These are phyloP conservation scores for Synergus umbraculus DNA, from an alignment of 2,888 invertebrate species.

Conservation along the genomic window DNA sequence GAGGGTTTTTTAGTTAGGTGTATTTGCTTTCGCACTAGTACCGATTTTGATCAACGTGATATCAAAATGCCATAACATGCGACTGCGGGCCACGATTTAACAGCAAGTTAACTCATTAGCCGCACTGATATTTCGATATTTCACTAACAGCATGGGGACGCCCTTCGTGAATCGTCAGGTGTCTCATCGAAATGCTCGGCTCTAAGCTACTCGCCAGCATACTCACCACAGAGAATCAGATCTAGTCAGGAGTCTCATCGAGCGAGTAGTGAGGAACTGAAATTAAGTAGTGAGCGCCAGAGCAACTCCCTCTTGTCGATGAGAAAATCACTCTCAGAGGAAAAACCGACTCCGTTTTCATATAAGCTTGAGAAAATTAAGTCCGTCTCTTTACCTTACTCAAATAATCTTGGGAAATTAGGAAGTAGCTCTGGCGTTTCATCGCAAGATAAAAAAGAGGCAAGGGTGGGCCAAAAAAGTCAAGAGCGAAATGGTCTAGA, in stretches of 20 bases:
- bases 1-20: background rate
- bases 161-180: slow-evolving; percentile 64
- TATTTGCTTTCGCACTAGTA: slow-evolving; percentile 14
- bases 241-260: slow-evolving; percentile 61
- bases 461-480: slow-evolving; percentile 59
- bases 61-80: slow-evolving; percentile 58
- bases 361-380: slow-evolving; percentile 69
- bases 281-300: slow-evolving; percentile 57
- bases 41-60: background rate
- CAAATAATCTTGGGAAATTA: slow-evolving; percentile 58
- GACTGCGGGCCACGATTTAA: slow-evolving; percentile 55
- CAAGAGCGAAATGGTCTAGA: slow-evolving; percentile 66
- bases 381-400: slow-evolving; percentile 69
- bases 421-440: slow-evolving; percentile 50
- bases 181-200: slow-evolving; percentile 64
- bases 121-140: slow-evolving; percentile 70
- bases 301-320: slow-evolving; percentile 58
- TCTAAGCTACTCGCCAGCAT: slow-evolving; percentile 65
- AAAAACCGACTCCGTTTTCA: slow-evolving; percentile 61
- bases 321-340: slow-evolving; percentile 63
- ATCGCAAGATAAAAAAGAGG: slow-evolving; percentile 60
- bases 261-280: slow-evolving; percentile 63
- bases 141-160: slow-evolving; percentile 83
- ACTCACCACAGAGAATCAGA: slow-evolving; percentile 63
- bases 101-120: slow-evolving; percentile 42